Evolutionary conservation across 1,140 invertebrate species (phyloP).

Genomic region (Rhynchophorus ferrugineus): DNA sequence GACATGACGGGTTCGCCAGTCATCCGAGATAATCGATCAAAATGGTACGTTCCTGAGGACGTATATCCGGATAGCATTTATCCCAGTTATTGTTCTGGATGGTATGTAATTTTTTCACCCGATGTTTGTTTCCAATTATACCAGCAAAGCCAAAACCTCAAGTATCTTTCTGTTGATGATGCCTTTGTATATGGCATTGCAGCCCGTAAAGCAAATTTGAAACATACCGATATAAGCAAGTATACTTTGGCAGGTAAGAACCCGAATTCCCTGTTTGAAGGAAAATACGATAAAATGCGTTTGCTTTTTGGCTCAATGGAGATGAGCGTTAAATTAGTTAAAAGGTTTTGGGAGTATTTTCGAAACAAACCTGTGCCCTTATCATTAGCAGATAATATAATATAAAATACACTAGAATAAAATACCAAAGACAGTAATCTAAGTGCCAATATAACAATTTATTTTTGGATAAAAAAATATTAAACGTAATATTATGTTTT

Average conservation of each 20-base stretch:
- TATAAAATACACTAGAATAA: too few species aligned
- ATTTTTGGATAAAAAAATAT: too few species aligned
- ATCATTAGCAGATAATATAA: too few species aligned
- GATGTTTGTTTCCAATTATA: conserved; percentile 55
- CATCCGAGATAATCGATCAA: conserved; percentile 58
- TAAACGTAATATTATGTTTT: too few species aligned
- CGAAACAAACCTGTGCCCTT: neutral
- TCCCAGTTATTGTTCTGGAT: conserved; percentile 60
- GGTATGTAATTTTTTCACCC: conserved; percentile 62
- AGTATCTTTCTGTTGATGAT: conserved; percentile 76
- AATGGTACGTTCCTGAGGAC: conserved; percentile 64
- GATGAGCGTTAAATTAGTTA: neutral
- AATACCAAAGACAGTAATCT: too few species aligned
- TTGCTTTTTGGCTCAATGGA: neutral
- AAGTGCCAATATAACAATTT: too few species aligned
- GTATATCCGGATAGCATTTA: conserved; percentile 60
- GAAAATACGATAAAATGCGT: neutral
- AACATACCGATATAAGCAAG: neutral
- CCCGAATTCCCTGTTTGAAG: neutral
- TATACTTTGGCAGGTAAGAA: neutral
- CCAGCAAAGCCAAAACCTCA: conserved; percentile 12
- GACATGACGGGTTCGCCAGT: conserved; percentile 42
- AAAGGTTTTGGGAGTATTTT: neutral
- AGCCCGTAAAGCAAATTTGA: conserved; percentile 41
- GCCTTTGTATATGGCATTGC: conserved; percentile 70